These are phyloP conservation scores for Drosophila niveifrons DNA, from an alignment of 2,888 invertebrate species.

Conservation along the genomic window DNA sequence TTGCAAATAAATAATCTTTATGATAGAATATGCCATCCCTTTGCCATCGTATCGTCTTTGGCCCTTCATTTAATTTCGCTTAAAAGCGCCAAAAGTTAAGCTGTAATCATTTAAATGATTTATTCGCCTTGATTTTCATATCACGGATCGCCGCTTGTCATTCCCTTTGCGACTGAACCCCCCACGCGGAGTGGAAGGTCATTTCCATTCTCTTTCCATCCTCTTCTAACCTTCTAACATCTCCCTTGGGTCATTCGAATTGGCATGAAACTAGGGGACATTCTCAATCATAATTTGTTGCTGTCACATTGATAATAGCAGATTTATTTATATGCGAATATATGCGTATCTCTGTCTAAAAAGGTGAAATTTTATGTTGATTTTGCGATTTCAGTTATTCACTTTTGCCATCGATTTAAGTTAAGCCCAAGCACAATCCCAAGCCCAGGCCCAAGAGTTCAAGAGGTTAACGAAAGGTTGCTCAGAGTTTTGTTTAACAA, in stretches of 20 bases:
- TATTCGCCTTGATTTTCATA: conserved; percentile 81
- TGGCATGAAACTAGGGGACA: conserved; percentile 55
- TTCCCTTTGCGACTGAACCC: conserved; percentile 11
- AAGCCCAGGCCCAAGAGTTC: conserved; percentile 9
- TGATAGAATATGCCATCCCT: conserved; percentile 59
- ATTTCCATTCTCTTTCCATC: conserved; percentile 19
- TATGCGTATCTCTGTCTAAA: conserved; percentile 60
- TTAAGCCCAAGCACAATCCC: conserved; percentile 7
- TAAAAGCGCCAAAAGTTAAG: conserved; percentile 81
- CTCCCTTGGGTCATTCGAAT: conserved; percentile 35
- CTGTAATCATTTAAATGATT: conserved; percentile 81
- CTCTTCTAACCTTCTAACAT: background rate
- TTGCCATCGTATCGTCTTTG: conserved; percentile 10
- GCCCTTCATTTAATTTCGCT: conserved; percentile 80
- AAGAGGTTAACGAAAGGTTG: conserved; percentile 1
- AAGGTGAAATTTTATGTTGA: conserved; percentile 66
- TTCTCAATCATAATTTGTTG: conserved; percentile 81
- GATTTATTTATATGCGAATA: conserved; percentile 62
- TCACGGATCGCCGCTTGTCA: conserved; percentile 67
- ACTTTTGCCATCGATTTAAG: conserved; percentile 6
- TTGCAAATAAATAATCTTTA: conserved; percentile 80
- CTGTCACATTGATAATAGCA: conserved; percentile 81
- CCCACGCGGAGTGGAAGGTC: background rate
- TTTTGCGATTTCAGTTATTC: conserved; percentile 24
- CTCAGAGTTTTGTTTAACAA: background rate